phyloP scores from a whole-genome alignment of 2,888 invertebrate species.

The Sarcophaga carnaria region DNA sequence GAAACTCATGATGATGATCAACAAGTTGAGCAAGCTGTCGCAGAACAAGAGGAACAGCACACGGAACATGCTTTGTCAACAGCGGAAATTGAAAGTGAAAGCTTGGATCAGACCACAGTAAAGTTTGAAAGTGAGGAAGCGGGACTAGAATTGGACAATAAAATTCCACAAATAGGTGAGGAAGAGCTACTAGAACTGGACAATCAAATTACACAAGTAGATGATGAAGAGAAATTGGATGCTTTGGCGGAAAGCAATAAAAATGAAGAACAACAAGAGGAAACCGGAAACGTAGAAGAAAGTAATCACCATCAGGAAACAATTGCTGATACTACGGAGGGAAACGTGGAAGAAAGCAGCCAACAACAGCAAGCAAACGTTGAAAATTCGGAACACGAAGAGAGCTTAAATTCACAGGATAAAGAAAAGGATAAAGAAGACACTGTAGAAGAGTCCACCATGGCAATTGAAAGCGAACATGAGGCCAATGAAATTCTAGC shows the following conservation, averaged over 20 bases:
- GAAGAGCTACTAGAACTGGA: background rate
- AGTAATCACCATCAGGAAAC: too few species aligned
- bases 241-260: background rate
- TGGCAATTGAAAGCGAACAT: background rate
- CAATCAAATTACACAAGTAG: background rate
- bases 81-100: conserved; percentile 8
- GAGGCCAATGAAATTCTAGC: background rate
- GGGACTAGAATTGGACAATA: background rate
- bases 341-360: too few species aligned
- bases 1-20: background rate
- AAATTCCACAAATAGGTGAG: background rate
- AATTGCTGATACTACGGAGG: too few species aligned
- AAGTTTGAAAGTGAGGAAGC: background rate
- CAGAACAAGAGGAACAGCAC: conserved; percentile 3
- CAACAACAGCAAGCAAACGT: too few species aligned
- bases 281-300: background rate
- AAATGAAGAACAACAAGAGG: background rate
- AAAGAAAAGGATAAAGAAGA: conserved; percentile 12
- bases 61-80: background rate
- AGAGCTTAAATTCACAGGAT: too few species aligned
- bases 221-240: background rate
- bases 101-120: background rate
- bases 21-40: conserved; percentile 10
- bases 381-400: background rate
- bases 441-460: background rate